Percentiles rank a stretch among this genome's conserved stretches.
These are phyloP conservation scores for Tyrannus savana DNA, from an alignment of 2,113 vertebrate genomes.

Conservation along the genomic window DNA sequence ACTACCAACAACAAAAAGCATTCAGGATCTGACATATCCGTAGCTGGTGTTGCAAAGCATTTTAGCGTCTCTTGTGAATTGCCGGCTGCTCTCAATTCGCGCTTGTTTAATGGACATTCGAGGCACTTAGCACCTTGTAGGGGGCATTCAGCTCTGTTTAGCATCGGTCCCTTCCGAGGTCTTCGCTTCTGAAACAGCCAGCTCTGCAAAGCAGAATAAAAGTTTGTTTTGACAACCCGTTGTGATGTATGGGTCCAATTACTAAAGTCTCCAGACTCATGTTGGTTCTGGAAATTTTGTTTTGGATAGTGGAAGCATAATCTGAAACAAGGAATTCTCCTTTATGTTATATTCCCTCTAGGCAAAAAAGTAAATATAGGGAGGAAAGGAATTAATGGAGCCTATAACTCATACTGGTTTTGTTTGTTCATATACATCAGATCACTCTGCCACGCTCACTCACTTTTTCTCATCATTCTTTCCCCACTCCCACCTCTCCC, in stretches of 20 bases:
- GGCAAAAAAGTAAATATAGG: constrained; percentile 15
- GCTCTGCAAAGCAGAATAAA: background rate
- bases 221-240: constrained; percentile 21
- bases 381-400: constrained; percentile 41
- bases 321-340: constrained; percentile 28
- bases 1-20: background rate
- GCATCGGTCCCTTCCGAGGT: background rate
- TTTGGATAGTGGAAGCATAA: background rate
- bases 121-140: constrained; percentile 48
- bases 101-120: constrained; percentile 18
- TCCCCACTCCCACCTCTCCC: background rate
- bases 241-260: constrained; percentile 39
- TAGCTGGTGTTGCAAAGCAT: background rate
- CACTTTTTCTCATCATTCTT: background rate
- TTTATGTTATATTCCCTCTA: constrained; percentile 1
- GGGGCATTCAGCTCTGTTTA: background rate
- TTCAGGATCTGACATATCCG: background rate
- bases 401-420: background rate
- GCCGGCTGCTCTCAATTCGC: constrained; percentile 33
- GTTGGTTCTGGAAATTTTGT: background rate
- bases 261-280: constrained; percentile 1
- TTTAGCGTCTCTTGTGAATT: constrained; percentile 1
- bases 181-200: background rate
- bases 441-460: background rate
- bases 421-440: background rate